These are phyloP conservation scores for Gymnosoma rotundatum DNA, from an alignment of 2,888 invertebrate genomes.

Conservation along the genomic window DNA sequence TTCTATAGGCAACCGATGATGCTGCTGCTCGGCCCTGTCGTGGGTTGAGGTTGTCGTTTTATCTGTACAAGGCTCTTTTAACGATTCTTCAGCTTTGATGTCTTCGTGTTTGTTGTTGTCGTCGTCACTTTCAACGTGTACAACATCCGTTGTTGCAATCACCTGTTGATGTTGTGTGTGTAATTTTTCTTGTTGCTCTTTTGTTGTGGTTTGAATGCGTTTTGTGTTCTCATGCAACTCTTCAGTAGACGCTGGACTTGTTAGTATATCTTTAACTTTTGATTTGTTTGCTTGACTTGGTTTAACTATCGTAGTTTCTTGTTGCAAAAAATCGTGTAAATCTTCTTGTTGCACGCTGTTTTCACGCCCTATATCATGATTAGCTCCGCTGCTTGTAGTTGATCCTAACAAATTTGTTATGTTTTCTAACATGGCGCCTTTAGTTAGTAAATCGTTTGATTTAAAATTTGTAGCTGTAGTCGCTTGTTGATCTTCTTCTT, in stretches of 20 bases:
- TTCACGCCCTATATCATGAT: slow-evolving; percentile 67
- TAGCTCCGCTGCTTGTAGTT: slow-evolving; percentile 74
- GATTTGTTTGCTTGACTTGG: slow-evolving; percentile 65
- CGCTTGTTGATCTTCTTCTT: slow-evolving; percentile 36
- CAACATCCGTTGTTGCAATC: slow-evolving; percentile 36
- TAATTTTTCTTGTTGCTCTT: slow-evolving; percentile 16
- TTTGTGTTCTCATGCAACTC: slow-evolving; percentile 11
- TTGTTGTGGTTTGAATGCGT: slow-evolving; percentile 7
- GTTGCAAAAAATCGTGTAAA: slow-evolving; percentile 71
- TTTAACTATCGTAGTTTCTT: slow-evolving; percentile 74
- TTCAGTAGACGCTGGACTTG: not conserved
- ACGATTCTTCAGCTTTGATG: slow-evolving; percentile 27
- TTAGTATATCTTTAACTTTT: not conserved
- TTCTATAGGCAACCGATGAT: slow-evolving; percentile 53
- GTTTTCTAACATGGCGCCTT: slow-evolving; percentile 67
- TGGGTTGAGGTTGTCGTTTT: slow-evolving; percentile 63
- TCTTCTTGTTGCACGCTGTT: slow-evolving; percentile 26
- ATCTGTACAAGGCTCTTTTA: slow-evolving; percentile 52
- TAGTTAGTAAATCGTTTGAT: slow-evolving; percentile 58
- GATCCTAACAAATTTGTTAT: slow-evolving; percentile 72
- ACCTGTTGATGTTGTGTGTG: slow-evolving; percentile 48
- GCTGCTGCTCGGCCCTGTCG: slow-evolving; percentile 66
- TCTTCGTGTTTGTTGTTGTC: slow-evolving; percentile 53
- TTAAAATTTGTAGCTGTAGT: slow-evolving; percentile 65
- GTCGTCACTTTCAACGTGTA: slow-evolving; percentile 37